phyloP scores from a whole-genome alignment of 2,888 invertebrate species.

The Ectobius pallidus region DNA sequence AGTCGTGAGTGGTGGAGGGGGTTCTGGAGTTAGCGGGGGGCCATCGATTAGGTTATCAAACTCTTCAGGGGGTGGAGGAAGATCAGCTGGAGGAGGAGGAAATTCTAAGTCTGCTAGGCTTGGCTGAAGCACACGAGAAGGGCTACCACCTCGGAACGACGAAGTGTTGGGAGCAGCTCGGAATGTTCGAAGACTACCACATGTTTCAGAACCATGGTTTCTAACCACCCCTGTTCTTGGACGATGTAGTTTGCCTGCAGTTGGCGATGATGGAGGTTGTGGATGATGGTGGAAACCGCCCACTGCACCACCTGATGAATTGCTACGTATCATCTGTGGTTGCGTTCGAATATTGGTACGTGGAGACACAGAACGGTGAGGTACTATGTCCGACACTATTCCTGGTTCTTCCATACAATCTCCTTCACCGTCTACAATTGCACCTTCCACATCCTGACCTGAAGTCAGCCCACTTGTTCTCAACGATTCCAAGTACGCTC shows the following conservation, averaged over 20 bases:
- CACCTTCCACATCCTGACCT: constrained; percentile 35
- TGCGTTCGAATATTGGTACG: constrained; percentile 69
- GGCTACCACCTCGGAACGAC: constrained; percentile 58
- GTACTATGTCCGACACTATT: constrained; percentile 51
- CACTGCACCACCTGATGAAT: constrained; percentile 76
- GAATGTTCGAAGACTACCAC: constrained; percentile 44
- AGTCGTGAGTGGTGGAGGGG: constrained; percentile 47
- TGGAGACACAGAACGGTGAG: constrained; percentile 66
- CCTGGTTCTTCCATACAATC: constrained; percentile 52
- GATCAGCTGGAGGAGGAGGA: constrained; percentile 82
- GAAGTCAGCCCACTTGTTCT: constrained; percentile 74
- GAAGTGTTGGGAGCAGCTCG: constrained; percentile 38
- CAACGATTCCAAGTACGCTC: constrained; percentile 93
- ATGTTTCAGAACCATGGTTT: constrained; percentile 33
- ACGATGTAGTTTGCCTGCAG: constrained; percentile 64
- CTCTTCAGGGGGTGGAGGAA: constrained; percentile 80
- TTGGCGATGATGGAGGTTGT: constrained; percentile 47
- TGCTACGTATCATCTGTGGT: constrained; percentile 85
- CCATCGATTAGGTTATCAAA: constrained; percentile 52
- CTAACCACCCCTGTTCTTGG: constrained; percentile 54
- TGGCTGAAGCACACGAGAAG: constrained; percentile 73
- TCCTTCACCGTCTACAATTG: constrained; percentile 37
- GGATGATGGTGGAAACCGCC: constrained; percentile 33
- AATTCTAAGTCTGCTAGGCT: constrained; percentile 83
- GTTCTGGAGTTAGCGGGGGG: constrained; percentile 46